A percentile compares a stretch with the other conserved stretches of the same genome.
phyloP scores from a whole-genome alignment of 2,797 vertebrate species.

The Bradypodion pumilum region DNA sequence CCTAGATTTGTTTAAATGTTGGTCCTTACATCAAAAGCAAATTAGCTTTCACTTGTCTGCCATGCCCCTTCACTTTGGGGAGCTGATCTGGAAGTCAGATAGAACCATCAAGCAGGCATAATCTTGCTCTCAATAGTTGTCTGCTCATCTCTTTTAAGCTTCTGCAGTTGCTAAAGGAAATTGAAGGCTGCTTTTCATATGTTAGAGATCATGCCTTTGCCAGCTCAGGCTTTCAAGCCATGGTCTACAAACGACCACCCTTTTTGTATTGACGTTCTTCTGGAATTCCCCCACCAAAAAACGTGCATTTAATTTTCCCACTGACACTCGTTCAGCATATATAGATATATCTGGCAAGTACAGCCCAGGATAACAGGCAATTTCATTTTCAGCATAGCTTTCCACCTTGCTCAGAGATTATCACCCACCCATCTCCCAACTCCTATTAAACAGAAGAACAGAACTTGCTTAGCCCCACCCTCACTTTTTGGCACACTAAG shows the following conservation, averaged over 20 bases:
- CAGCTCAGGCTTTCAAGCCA: conserved; percentile 56
- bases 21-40: conserved; percentile 29
- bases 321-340: conserved; percentile 42
- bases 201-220: conserved; percentile 52
- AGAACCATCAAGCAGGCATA: conserved; percentile 63
- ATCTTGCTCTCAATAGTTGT: conserved; percentile 51
- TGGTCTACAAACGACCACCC: conserved; percentile 39
- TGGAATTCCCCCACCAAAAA: conserved; percentile 64
- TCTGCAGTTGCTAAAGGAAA: conserved; percentile 65
- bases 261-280: conserved; percentile 49
- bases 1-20: not conserved
- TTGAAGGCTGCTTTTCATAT: conserved; percentile 57
- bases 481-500: conserved; percentile 22
- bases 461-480: conserved; percentile 43
- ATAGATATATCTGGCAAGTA: conserved; percentile 45
- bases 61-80: conserved; percentile 55
- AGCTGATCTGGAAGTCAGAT: conserved; percentile 49
- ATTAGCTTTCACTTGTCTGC: conserved; percentile 30
- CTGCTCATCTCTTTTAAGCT: conserved; percentile 62
- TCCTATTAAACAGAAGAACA: conserved; percentile 52
- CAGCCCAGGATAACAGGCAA: conserved; percentile 55
- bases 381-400: conserved; percentile 53
- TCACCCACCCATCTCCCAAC: conserved; percentile 42
- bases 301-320: conserved; percentile 52
- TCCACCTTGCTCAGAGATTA: conserved; percentile 44